phyloP scores from a whole-genome alignment of 1,140 invertebrate species.

The Danaus plexippus region DNA sequence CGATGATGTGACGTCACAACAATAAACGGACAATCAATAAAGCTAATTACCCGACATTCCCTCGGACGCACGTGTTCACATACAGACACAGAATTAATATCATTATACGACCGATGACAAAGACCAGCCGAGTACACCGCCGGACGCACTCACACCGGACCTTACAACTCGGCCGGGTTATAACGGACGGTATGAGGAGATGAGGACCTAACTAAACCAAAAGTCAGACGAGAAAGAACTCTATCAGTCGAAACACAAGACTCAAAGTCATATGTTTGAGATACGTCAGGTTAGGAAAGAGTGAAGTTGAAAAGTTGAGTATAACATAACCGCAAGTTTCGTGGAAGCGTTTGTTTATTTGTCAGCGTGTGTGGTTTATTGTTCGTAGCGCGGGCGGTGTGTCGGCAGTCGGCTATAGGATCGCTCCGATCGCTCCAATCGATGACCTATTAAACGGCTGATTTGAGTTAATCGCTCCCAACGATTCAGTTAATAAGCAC shows the following conservation, averaged over 20 bases:
- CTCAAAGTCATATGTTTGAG: background rate
- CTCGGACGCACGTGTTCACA: slow-evolving; percentile 23
- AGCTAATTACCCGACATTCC: slow-evolving; percentile 22
- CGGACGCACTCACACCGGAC: slow-evolving; percentile 40
- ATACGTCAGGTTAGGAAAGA: background rate
- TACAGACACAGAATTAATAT: slow-evolving; percentile 37
- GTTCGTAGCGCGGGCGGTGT: slow-evolving; percentile 25
- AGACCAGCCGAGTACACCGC: slow-evolving; percentile 17
- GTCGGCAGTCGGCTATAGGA: background rate
- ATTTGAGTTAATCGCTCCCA: slow-evolving; percentile 19
- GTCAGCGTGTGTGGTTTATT: slow-evolving; percentile 44
- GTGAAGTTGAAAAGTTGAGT: too few species aligned
- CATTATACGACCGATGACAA: slow-evolving; percentile 40
- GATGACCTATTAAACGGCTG: slow-evolving; percentile 16
- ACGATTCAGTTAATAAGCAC: slow-evolving; percentile 15
- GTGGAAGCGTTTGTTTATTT: slow-evolving; percentile 44
- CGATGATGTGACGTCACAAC: slow-evolving; percentile 3
- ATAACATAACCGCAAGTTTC: slow-evolving; percentile 34
- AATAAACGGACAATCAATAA: slow-evolving; percentile 23
- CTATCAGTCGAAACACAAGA: background rate
- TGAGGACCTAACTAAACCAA: background rate
- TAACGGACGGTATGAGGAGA: slow-evolving; percentile 16
- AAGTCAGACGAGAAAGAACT: slow-evolving; percentile 17
- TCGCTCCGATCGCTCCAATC: slow-evolving; percentile 12
- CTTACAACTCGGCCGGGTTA: slow-evolving; percentile 50